Conservation (phyloP, 1,140 invertebrate genomes). For the Holotrichia oblita region DNA sequence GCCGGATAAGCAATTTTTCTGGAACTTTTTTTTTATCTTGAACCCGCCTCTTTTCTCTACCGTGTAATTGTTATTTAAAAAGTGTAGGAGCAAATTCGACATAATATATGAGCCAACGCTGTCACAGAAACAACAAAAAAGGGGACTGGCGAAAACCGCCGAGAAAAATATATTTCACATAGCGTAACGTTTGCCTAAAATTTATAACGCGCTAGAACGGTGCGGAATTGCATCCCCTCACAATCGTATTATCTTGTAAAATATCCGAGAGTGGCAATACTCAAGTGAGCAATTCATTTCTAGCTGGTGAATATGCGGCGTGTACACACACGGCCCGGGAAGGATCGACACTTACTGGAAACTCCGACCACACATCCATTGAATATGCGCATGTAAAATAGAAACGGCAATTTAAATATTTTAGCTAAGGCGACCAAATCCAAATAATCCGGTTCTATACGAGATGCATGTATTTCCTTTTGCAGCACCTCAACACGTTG, state of each 20-base stretch:
- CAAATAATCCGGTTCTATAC: background rate
- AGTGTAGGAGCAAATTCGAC: background rate
- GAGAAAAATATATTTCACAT: conserved; percentile 24
- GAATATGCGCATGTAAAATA: conserved; percentile 33
- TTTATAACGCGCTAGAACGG: conserved; percentile 22
- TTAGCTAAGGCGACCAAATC: conserved; percentile 30
- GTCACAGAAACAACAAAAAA: conserved; percentile 18
- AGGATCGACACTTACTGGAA: background rate
- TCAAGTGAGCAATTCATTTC: conserved; percentile 25
- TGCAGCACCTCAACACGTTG: background rate
- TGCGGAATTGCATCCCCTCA: conserved; percentile 21
- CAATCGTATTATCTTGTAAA: conserved; percentile 33
- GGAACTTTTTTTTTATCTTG: background rate
- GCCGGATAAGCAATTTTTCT: background rate
- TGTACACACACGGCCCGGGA: background rate
- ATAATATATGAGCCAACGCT: background rate
- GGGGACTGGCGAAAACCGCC: conserved; percentile 22
- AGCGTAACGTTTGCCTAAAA: conserved; percentile 24
- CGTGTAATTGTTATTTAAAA: background rate
- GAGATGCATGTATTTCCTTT: conserved; percentile 15
- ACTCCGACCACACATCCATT: conserved; percentile 4
- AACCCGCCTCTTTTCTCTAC: background rate
- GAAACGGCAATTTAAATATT: conserved; percentile 14
- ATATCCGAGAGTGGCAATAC: conserved; percentile 30
- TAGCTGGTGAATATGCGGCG: background rate